These are phyloP conservation scores for Leptopterna dolabrata DNA, from an alignment of 2,888 invertebrate genomes.

Conservation along the genomic window DNA sequence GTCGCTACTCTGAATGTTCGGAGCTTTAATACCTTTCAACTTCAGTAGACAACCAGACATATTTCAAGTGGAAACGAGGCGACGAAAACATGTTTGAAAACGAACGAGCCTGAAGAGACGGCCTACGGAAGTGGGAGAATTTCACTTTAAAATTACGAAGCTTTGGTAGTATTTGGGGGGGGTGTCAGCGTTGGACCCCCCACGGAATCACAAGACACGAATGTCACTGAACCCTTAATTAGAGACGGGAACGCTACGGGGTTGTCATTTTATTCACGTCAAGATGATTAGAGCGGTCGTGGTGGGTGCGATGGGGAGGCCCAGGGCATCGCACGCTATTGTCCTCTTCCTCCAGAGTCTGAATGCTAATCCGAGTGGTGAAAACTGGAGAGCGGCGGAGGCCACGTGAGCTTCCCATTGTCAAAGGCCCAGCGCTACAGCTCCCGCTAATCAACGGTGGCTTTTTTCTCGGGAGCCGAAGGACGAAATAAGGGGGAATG, in stretches of 20 bases:
- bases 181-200: slow-evolving; percentile 10
- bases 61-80: background rate
- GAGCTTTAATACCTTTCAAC: background rate
- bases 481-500: slow-evolving; percentile 31
- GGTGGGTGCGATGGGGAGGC: background rate
- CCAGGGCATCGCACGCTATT: slow-evolving; percentile 40
- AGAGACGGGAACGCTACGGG: slow-evolving; percentile 19
- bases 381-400: background rate
- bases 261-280: slow-evolving; percentile 51
- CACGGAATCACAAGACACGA: slow-evolving; percentile 33
- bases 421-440: background rate
- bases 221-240: slow-evolving; percentile 46
- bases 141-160: slow-evolving; percentile 20
- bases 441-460: slow-evolving; percentile 27
- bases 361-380: slow-evolving; percentile 38
- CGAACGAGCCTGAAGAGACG: background rate
- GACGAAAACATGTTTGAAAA: background rate
- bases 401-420: slow-evolving; percentile 33
- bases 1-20: no score
- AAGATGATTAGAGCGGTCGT: slow-evolving; percentile 46
- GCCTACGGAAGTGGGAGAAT: background rate
- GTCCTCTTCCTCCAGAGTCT: background rate
- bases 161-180: background rate
- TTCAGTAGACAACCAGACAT: background rate
- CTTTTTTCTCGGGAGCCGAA: background rate